Percentiles rank a stretch among this genome's conserved stretches.
phyloP scores from a whole-genome alignment of 2,113 vertebrate genomes.

The Balaenoptera acutorostrata region DNA sequence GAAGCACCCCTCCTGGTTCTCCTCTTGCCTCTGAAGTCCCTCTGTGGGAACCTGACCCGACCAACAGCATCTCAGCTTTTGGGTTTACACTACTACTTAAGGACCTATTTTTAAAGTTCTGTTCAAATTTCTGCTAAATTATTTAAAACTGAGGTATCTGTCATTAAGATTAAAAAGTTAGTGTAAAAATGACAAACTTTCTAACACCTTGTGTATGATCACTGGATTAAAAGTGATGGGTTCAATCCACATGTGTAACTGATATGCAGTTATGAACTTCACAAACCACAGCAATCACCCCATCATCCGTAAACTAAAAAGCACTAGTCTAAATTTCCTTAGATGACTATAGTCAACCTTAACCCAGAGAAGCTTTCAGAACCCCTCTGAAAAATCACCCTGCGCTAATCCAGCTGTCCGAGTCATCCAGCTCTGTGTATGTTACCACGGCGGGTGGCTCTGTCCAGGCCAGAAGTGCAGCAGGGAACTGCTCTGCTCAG shows the following conservation, averaged over 20 bases:
- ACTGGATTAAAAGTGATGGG: neutral
- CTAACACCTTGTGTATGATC: neutral
- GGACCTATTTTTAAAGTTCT: neutral
- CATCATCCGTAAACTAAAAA: neutral
- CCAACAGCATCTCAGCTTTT: neutral
- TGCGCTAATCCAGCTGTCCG: accelerated
- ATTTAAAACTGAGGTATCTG: neutral
- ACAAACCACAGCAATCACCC: neutral
- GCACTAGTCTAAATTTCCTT: neutral
- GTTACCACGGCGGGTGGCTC: neutral
- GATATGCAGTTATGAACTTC: neutral
- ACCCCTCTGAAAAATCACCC: neutral
- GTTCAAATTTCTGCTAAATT: neutral
- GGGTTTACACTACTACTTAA: neutral
- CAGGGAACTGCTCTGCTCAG: neutral
- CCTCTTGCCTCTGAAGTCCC: neutral
- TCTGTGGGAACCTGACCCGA: neutral
- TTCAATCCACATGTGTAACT: neutral
- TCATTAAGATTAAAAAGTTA: neutral
- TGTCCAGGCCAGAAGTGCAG: neutral
- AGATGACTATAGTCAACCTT: neutral
- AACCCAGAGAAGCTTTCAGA: neutral
- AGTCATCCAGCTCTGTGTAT: accelerated
- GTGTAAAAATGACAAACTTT: neutral
- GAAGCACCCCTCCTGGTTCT: neutral